phyloP scores from a whole-genome alignment of 1,140 invertebrate species.

The Tetragonula clypearis region DNA sequence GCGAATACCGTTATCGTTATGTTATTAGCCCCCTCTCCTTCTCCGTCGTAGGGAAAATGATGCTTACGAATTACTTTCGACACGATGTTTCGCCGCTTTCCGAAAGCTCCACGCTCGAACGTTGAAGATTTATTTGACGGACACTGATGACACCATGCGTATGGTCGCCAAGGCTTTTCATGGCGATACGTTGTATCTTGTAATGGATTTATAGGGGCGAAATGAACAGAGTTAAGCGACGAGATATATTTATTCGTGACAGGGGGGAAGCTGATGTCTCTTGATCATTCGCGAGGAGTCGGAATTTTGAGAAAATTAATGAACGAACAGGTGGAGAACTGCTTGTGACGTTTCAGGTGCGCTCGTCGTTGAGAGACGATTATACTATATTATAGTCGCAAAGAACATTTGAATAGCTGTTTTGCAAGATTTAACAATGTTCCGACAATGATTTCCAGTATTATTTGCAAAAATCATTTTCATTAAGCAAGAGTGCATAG shows the following conservation, averaged over 20 bases:
- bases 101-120: too few relatives aligned
- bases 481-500: too few relatives aligned
- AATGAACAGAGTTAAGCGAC: not conserved
- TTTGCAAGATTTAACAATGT: too few relatives aligned
- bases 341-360: not conserved
- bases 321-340: too few relatives aligned
- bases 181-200: not conserved
- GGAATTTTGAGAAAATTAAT: not conserved
- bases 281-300: not conserved
- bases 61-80: conserved; percentile 7
- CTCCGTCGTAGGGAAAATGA: not conserved
- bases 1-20: conserved; percentile 48
- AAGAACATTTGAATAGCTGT: too few relatives aligned
- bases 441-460: too few relatives aligned
- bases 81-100: not conserved
- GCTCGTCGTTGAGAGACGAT: not conserved
- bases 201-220: not conserved
- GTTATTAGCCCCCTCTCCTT: conserved; percentile 26
- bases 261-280: not conserved
- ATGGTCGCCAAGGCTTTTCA: not conserved
- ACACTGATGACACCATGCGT: not conserved
- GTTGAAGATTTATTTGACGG: not conserved
- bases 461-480: too few relatives aligned
- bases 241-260: not conserved
- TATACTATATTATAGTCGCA: not conserved